phyloP scores from a whole-genome alignment of 2,113 vertebrate genomes.

The Orcinus orca region DNA sequence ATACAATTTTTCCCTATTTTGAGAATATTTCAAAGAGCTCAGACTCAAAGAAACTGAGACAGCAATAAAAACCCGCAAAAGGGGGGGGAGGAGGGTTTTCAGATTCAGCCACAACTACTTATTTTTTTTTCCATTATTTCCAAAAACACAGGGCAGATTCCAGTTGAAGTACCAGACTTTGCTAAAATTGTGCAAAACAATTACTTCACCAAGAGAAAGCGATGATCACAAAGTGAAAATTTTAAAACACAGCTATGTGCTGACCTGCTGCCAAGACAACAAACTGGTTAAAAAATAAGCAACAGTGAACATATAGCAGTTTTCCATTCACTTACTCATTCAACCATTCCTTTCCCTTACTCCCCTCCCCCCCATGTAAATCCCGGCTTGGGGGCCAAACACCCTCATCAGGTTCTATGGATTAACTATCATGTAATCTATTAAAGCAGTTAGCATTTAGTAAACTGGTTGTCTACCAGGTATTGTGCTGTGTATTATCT shows the following conservation, averaged over 20 bases:
- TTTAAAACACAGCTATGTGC: background rate
- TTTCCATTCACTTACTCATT: background rate
- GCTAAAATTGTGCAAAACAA: constrained; percentile 37
- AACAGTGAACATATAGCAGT: background rate
- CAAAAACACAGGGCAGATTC: background rate
- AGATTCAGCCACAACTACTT: background rate
- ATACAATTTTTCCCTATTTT: background rate
- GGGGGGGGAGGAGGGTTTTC: background rate
- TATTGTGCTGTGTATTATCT: background rate
- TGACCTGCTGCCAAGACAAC: background rate
- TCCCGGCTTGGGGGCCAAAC: background rate
- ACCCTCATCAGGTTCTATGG: background rate
- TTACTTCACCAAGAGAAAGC: constrained; percentile 13
- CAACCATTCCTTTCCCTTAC: background rate
- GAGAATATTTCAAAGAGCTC: background rate
- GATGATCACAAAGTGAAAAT: background rate
- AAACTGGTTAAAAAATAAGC: background rate
- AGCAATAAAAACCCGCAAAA: background rate
- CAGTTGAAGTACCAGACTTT: background rate
- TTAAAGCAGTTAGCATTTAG: background rate
- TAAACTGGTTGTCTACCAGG: background rate
- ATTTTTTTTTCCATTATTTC: constrained; percentile 21
- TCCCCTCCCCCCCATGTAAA: background rate
- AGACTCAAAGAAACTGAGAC: background rate
- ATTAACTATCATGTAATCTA: background rate